Conservation (phyloP, 2,113 vertebrate genomes). For the Piprites chloris region DNA sequence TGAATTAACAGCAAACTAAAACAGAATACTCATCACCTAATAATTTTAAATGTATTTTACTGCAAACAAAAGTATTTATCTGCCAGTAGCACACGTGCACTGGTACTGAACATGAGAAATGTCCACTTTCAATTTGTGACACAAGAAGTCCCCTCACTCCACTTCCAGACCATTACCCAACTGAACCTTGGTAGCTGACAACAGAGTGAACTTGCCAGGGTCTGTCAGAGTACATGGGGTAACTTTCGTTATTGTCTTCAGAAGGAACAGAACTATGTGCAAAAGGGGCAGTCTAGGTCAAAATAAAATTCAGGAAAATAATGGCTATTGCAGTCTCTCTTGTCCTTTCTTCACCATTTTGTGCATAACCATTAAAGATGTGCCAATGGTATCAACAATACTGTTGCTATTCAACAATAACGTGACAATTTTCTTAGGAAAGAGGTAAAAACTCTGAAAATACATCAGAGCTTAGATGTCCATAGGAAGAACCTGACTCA, state of each 20-base stretch:
- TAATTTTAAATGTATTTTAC: neutral
- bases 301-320: neutral
- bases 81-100: neutral
- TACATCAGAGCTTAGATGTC: neutral
- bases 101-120: neutral
- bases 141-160: neutral
- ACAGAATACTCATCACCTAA: neutral
- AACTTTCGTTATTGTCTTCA: neutral
- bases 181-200: neutral
- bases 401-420: neutral
- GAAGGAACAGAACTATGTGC: neutral
- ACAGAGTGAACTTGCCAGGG: neutral
- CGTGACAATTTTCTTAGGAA: neutral
- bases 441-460: neutral
- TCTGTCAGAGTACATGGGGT: neutral
- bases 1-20: neutral
- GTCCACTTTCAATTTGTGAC: neutral
- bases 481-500: rapidly evolving
- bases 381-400: neutral
- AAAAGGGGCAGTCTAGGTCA: neutral
- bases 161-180: neutral
- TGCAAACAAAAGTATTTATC: neutral
- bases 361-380: neutral
- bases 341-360: neutral
- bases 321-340: neutral